Conservation (phyloP, 2,888 invertebrate genomes). For the Timema cristinae region DNA sequence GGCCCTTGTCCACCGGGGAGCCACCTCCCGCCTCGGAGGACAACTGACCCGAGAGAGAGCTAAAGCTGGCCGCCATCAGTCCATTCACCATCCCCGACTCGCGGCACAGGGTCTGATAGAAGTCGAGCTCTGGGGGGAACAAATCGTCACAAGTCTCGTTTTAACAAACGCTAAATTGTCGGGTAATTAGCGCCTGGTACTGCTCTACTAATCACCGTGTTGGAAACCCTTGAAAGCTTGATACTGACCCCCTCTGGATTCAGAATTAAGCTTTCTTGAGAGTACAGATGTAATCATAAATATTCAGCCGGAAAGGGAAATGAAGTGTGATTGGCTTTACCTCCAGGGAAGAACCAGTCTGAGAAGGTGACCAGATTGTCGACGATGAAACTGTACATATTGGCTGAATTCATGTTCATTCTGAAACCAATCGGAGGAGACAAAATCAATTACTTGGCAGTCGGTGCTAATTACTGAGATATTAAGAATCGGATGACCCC, state of each 20-base stretch:
- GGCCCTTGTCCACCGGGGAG: conserved; percentile 25
- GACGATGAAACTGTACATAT: conserved; percentile 78
- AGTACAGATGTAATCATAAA: no score
- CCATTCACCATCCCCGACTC: conserved; percentile 28
- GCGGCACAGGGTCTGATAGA: conserved; percentile 60
- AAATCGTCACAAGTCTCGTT: no score
- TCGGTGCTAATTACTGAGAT: neutral
- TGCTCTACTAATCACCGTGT: no score
- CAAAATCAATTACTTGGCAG: neutral
- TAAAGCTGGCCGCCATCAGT: conserved; percentile 24
- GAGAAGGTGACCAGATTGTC: conserved; percentile 76
- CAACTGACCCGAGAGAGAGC: conserved; percentile 18
- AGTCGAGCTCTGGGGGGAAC: conserved; percentile 56
- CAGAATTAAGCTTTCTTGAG: no score
- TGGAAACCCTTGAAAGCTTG: no score
- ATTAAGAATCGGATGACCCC: neutral
- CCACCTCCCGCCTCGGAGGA: conserved; percentile 8
- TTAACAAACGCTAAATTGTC: no score
- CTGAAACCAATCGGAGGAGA: conserved; percentile 39
- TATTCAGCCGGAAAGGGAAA: neutral
- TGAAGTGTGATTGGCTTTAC: conserved; percentile 30
- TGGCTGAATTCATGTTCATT: conserved; percentile 77
- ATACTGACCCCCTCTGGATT: no score
- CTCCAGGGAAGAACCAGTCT: conserved; percentile 76
- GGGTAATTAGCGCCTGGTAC: no score